Percentiles rank a stretch among this genome's conserved stretches.
These are phyloP conservation scores for Andrena minutula DNA, from an alignment of 2,888 invertebrate species.

Conservation along the genomic window DNA sequence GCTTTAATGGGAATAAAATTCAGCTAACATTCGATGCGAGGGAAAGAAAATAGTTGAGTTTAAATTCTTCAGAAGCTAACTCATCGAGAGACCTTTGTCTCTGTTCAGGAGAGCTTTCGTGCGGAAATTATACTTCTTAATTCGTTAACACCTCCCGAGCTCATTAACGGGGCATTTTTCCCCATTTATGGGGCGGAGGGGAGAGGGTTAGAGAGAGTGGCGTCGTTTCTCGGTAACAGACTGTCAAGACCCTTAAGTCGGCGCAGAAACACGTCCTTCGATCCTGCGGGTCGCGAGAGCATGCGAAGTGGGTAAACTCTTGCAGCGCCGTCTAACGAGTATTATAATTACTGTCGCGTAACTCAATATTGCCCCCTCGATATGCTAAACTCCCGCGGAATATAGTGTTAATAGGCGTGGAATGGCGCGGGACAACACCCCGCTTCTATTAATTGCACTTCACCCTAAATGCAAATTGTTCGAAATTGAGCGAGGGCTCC, in stretches of 20 bases:
- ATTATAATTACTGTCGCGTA: constrained; percentile 84
- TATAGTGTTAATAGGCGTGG: constrained; percentile 84
- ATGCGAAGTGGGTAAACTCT: constrained; percentile 74
- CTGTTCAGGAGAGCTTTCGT: too few species aligned
- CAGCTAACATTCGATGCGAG: too few species aligned
- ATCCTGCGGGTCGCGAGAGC: constrained; percentile 72
- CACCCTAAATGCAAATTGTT: constrained; percentile 85
- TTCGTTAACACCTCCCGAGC: constrained; percentile 2
- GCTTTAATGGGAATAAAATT: too few species aligned
- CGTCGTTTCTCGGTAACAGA: constrained; percentile 57
- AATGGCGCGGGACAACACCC: constrained; percentile 82
- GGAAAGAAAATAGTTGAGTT: background rate
- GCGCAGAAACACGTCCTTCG: constrained; percentile 68
- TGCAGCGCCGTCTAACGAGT: constrained; percentile 83
- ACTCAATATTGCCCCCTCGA: constrained; percentile 82
- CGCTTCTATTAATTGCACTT: constrained; percentile 85
- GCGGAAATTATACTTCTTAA: background rate
- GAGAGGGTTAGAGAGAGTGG: constrained; percentile 2
- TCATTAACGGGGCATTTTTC: constrained; percentile 11
- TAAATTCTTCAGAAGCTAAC: background rate
- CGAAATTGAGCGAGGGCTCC: constrained; percentile 85
- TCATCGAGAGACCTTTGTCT: background rate
- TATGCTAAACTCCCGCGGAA: constrained; percentile 82
- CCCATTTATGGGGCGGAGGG: constrained; percentile 2
- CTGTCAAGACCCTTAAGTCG: constrained; percentile 62